These are phyloP conservation scores for Urosaurus nigricauda DNA, from an alignment of 2,797 vertebrate genomes.

Conservation along the genomic window DNA sequence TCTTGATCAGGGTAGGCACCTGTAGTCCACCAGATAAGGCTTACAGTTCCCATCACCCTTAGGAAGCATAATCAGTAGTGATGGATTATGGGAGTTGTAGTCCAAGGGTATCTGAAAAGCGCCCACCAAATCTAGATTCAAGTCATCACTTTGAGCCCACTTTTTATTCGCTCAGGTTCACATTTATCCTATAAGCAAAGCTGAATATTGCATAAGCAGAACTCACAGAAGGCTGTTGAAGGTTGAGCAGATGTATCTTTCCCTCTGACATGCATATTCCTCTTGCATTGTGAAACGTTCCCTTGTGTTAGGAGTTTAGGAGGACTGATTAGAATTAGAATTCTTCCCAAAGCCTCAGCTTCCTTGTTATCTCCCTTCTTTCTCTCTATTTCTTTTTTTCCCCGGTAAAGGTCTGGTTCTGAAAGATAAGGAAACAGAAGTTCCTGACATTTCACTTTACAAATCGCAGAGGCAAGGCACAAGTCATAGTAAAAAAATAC, in stretches of 20 bases:
- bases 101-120: no score
- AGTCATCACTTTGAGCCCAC: neutral
- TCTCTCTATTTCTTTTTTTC: neutral
- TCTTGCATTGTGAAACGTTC: neutral
- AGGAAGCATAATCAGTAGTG: no score
- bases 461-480: neutral
- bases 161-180: neutral
- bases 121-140: neutral
- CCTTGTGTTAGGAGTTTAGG: neutral
- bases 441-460: slow-evolving; percentile 37
- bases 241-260: neutral
- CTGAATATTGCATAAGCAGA: no score
- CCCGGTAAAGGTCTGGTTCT: slow-evolving; percentile 20
- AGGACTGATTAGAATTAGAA: slow-evolving; percentile 27
- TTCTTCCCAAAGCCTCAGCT: slow-evolving; percentile 23
- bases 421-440: slow-evolving; percentile 29
- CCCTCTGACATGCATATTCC: neutral
- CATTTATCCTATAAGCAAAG: neutral
- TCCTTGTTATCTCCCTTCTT: slow-evolving; percentile 9
- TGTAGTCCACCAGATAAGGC: no score
- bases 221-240: neutral
- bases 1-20: no score
- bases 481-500: neutral
- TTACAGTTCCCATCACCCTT: no score
- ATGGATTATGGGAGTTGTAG: no score